Evolutionary conservation across 1,140 invertebrate genomes (phyloP).

Genomic region (Drosophila sulfurigaster): DNA sequence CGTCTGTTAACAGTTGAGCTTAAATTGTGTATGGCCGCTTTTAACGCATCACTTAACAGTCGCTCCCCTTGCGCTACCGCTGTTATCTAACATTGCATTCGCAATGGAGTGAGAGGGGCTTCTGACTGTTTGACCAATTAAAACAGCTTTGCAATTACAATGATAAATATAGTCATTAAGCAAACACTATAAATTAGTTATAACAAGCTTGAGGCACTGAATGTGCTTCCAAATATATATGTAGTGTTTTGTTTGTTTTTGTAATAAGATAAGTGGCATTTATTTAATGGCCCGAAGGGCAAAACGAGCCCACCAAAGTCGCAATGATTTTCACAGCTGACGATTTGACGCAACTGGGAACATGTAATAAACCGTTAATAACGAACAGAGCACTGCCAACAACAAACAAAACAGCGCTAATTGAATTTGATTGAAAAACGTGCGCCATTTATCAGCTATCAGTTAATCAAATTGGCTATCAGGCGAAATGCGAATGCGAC

Average conservation of each 20-base stretch:
- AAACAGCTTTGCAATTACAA: neutral
- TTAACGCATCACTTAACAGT: neutral
- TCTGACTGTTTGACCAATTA: neutral
- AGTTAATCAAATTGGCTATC: conserved; percentile 32
- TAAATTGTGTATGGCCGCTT: too few relatives aligned
- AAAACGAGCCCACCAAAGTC: neutral
- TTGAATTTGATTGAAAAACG: conserved; percentile 63
- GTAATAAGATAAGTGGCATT: neutral
- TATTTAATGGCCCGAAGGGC: neutral
- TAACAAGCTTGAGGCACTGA: too few relatives aligned
- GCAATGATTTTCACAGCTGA: neutral
- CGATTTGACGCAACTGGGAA: neutral
- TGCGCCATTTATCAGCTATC: conserved; percentile 53
- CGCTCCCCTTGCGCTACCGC: too few relatives aligned
- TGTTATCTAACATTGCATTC: conserved; percentile 1
- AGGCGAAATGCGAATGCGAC: conserved; percentile 11
- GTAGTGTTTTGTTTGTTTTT: neutral
- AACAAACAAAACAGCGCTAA: conserved; percentile 40
- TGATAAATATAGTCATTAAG: neutral
- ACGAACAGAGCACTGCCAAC: neutral
- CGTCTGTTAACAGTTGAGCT: neutral
- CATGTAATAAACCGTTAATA: conserved; percentile 24
- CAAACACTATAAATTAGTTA: neutral
- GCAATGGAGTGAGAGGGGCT: neutral
- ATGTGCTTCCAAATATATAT: too few relatives aligned